phyloP scores from a whole-genome alignment of 2,888 invertebrate genomes.

The Campopleginae sp. region DNA sequence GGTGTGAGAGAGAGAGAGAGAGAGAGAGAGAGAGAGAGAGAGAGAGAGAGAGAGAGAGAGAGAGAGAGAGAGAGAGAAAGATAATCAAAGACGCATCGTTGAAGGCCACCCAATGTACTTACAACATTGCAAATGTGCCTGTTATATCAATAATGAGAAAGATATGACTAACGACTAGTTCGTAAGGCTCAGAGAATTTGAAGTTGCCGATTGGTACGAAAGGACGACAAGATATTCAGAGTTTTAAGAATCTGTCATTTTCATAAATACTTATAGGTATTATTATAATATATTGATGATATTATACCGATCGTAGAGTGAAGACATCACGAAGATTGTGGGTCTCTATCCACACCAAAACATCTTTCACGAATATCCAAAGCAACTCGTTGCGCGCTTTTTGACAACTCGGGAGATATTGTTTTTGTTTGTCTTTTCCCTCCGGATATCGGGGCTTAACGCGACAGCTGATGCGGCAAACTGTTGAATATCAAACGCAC shows the following conservation, averaged over 20 bases:
- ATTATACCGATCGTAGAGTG: slow-evolving; percentile 80
- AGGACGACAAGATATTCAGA: background rate
- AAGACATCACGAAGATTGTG: slow-evolving; percentile 80
- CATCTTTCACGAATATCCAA: slow-evolving; percentile 76
- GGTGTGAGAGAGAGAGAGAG: too few relatives aligned
- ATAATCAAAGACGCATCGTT: slow-evolving; percentile 61
- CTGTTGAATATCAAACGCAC: slow-evolving; percentile 84
- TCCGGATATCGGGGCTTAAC: slow-evolving; percentile 74
- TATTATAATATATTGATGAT: slow-evolving; percentile 73
- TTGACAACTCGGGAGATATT: slow-evolving; percentile 72
- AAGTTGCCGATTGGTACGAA: slow-evolving; percentile 57
- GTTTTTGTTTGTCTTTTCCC: slow-evolving; percentile 71
- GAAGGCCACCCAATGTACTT: slow-evolving; percentile 82
- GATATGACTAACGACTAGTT: slow-evolving; percentile 32
- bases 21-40: too few relatives aligned
- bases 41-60: slow-evolving; percentile 47
- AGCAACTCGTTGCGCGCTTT: slow-evolving; percentile 73
- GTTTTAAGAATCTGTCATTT: slow-evolving; percentile 65
- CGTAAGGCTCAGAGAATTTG: slow-evolving; percentile 60
- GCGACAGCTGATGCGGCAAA: slow-evolving; percentile 81
- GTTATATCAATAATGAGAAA: slow-evolving; percentile 61
- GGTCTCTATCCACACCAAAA: slow-evolving; percentile 77
- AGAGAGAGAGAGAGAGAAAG: slow-evolving; percentile 52
- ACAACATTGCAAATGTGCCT: slow-evolving; percentile 83
- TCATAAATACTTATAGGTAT: slow-evolving; percentile 68